These are phyloP conservation scores for Elegia similella DNA, from an alignment of 2,888 invertebrate species.

Conservation along the genomic window DNA sequence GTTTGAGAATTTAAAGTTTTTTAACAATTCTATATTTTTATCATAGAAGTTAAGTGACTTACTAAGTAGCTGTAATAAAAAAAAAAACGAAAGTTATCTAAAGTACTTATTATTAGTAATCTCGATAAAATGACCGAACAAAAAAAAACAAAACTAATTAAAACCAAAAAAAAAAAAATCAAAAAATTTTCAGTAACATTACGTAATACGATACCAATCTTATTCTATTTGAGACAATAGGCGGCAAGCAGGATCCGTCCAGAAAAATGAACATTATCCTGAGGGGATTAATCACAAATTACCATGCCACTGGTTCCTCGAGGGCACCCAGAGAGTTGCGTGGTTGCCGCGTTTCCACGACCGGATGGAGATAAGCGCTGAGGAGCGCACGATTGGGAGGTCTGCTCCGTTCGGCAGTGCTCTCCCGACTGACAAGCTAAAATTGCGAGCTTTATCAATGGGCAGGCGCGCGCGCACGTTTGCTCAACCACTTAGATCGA, in stretches of 20 bases:
- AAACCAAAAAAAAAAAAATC: neutral
- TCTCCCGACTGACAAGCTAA: conserved; percentile 64
- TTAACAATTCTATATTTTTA: neutral
- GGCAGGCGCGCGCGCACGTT: conserved; percentile 60
- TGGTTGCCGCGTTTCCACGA: conserved; percentile 33
- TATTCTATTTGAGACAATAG: conserved; percentile 54
- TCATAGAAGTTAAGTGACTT: neutral
- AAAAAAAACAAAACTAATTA: neutral
- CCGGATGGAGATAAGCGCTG: conserved; percentile 42
- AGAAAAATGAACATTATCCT: conserved; percentile 47
- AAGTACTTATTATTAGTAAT: neutral
- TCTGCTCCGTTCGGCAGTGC: conserved; percentile 60
- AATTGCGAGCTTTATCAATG: conserved; percentile 74
- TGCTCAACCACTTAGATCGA: conserved; percentile 65
- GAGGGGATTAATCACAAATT: conserved; percentile 59
- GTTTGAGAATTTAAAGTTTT: neutral
- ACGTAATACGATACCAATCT: conserved; percentile 70
- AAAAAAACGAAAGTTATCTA: neutral
- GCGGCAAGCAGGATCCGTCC: conserved; percentile 54
- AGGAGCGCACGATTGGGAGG: conserved; percentile 38
- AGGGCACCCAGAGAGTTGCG: conserved; percentile 43
- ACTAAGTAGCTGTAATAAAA: neutral
- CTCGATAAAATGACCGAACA: conserved; percentile 6
- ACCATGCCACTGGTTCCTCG: conserved; percentile 73
- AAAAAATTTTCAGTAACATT: conserved; percentile 38